These are phyloP conservation scores for Drosophila cognata DNA, from an alignment of 2,888 invertebrate genomes.

Conservation along the genomic window DNA sequence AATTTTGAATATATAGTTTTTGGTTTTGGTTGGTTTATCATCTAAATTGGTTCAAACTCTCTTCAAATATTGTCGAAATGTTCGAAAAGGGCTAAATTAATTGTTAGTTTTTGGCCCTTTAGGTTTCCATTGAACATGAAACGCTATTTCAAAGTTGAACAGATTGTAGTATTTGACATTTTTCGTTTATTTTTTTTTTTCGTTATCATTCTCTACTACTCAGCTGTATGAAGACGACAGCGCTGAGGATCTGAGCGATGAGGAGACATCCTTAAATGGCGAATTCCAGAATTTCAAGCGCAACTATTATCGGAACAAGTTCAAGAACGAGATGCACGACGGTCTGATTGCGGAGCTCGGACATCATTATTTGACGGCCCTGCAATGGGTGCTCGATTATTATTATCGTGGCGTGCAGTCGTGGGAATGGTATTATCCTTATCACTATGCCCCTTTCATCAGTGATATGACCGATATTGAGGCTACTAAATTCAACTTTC, in stretches of 20 bases:
- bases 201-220: too few relatives aligned
- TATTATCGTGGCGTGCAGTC: conserved; percentile 98
- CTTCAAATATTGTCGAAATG: neutral
- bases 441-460: conserved; percentile 98
- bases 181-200: neutral
- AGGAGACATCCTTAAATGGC: conserved; percentile 87
- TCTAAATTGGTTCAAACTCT: neutral
- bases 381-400: conserved; percentile 98
- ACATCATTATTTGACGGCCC: conserved; percentile 91
- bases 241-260: conserved; percentile 82
- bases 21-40: neutral
- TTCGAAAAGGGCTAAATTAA: neutral
- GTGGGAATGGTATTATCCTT: conserved; percentile 99
- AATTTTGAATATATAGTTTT: too few relatives aligned
- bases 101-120: neutral
- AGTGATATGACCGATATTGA: conserved; percentile 95
- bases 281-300: conserved; percentile 94
- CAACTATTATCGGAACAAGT: conserved; percentile 96
- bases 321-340: conserved; percentile 86
- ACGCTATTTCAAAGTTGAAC: neutral
- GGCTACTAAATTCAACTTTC: conserved; percentile 91
- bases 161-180: neutral
- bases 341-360: conserved; percentile 47
- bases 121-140: neutral
- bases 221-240: conserved; percentile 75